Conservation (phyloP, 1,140 invertebrate genomes). For the Penaeus indicus region DNA sequence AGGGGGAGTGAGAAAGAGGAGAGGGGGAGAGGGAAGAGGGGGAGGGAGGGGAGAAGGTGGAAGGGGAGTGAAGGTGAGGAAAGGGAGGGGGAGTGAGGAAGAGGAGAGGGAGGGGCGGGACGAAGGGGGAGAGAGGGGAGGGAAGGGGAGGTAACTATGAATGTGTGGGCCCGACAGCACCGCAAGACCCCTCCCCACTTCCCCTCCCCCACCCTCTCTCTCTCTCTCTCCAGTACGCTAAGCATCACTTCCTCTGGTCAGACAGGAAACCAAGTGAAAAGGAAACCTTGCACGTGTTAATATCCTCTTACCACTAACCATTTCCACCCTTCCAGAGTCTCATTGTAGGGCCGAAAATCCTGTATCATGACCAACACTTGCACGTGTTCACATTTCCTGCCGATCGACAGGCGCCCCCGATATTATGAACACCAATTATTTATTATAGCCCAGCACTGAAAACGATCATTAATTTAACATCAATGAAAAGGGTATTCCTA, state of each 20-base stretch:
- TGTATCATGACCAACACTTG: slow-evolving; percentile 13
- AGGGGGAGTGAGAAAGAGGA: too few species aligned
- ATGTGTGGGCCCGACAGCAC: too few species aligned
- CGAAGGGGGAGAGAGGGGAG: too few species aligned
- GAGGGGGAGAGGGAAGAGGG: too few species aligned
- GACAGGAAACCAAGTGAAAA: slow-evolving; percentile 52
- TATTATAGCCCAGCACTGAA: too few species aligned
- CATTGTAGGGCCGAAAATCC: not conserved
- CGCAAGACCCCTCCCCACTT: not conserved
- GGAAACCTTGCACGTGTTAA: slow-evolving; percentile 58
- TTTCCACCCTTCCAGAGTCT: not conserved
- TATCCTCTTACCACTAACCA: slow-evolving; percentile 2
- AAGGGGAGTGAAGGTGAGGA: too few species aligned
- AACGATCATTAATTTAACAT: too few species aligned
- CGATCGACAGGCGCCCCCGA: slow-evolving; percentile 29
- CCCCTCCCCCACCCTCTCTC: not conserved
- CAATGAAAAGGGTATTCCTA: too few species aligned
- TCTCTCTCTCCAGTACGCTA: slow-evolving; percentile 12
- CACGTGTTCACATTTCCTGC: slow-evolving; percentile 57
- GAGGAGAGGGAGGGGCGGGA: too few species aligned
- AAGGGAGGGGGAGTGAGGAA: too few species aligned
- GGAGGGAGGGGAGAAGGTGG: too few species aligned
- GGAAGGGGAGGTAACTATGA: too few species aligned
- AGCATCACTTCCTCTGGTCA: slow-evolving; percentile 53
- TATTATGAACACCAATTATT: not conserved